Conservation (phyloP, 2,113 vertebrate genomes). For the Nesospiza acunhae region DNA sequence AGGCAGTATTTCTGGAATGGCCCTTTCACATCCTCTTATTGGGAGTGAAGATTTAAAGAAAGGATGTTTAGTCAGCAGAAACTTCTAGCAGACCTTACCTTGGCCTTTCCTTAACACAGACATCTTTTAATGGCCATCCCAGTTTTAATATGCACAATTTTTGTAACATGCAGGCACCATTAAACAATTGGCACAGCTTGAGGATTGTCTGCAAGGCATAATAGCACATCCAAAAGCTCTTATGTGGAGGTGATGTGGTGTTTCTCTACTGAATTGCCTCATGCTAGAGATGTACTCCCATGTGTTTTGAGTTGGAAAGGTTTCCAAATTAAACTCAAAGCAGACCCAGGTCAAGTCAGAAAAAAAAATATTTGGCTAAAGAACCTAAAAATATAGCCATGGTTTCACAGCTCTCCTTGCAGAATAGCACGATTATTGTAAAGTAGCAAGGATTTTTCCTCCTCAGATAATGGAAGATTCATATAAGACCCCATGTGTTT, state of each 20-base stretch:
- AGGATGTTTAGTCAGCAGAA: neutral
- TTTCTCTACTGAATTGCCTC: neutral
- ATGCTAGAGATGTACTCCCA: neutral
- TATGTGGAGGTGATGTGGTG: neutral
- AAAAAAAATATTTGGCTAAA: neutral
- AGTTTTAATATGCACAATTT: neutral
- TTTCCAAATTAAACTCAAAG: neutral
- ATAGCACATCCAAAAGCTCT: neutral
- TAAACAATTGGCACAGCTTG: neutral
- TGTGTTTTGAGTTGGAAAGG: neutral
- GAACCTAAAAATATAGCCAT: neutral
- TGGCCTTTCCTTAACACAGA: neutral
- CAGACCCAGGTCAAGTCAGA: neutral
- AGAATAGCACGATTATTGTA: neutral
- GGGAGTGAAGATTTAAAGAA: neutral
- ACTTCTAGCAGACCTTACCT: neutral
- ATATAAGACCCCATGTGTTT: accelerated
- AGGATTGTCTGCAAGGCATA: neutral
- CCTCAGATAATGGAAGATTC: neutral
- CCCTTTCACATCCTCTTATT: neutral
- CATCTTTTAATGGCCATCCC: neutral
- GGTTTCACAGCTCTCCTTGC: neutral
- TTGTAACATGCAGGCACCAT: neutral
- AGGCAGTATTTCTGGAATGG: neutral
- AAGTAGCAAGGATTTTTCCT: neutral